phyloP scores from a whole-genome alignment of 2,113 vertebrate genomes.

The Vulpes lagopus region DNA sequence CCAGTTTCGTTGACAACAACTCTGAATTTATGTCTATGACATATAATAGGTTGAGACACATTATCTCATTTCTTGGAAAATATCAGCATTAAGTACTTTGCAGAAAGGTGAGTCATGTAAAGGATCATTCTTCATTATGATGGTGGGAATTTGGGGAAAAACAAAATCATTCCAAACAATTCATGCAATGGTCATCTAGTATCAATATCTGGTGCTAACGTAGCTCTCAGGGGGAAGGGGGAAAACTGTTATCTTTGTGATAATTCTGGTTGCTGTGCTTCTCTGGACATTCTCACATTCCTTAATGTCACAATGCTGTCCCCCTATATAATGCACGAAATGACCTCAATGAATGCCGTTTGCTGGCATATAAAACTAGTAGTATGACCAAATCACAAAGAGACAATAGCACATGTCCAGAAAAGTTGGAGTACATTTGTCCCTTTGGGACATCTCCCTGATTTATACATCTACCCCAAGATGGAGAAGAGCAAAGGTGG shows the following conservation, averaged over 20 bases:
- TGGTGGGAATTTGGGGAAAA: background rate
- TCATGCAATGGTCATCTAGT: background rate
- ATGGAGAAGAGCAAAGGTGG: background rate
- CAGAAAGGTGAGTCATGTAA: background rate
- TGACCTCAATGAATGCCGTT: background rate
- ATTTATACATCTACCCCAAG: background rate
- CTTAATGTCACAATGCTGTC: background rate
- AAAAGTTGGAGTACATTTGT: background rate
- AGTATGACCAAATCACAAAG: background rate
- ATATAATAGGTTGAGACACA: background rate
- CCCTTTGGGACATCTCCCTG: background rate
- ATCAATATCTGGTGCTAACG: background rate
- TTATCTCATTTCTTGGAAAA: constrained; percentile 31
- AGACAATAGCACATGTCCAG: background rate
- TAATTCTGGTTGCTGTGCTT: background rate
- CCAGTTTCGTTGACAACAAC: background rate
- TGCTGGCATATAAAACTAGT: background rate
- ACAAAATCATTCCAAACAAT: background rate
- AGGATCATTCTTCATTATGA: constrained; percentile 4
- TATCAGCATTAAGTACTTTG: background rate
- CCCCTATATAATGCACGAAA: background rate
- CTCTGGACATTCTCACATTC: background rate
- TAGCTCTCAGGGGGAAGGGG: background rate
- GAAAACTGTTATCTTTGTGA: background rate
- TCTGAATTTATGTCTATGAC: constrained; percentile 25